These are phyloP conservation scores for Plagodis dolabraria DNA, from an alignment of 2,888 invertebrate genomes.

Conservation along the genomic window DNA sequence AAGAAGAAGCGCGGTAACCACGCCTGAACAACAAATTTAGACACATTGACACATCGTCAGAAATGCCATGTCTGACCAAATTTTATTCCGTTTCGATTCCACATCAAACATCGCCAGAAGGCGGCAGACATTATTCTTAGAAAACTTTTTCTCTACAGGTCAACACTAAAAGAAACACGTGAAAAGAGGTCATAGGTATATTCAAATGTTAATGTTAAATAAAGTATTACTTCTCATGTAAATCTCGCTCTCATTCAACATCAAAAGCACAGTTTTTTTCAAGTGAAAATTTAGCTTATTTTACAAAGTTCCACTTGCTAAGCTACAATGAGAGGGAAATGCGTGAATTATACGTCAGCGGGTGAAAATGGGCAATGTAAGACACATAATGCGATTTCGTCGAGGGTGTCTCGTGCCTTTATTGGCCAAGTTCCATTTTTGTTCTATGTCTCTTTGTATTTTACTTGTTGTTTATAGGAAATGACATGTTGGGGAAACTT, in stretches of 20 bases:
- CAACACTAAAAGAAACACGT: too few species aligned
- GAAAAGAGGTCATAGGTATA: too few species aligned
- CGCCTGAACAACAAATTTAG: too few species aligned
- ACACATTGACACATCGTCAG: too few species aligned
- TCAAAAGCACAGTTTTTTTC: constrained; percentile 24
- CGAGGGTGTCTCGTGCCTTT: constrained; percentile 55
- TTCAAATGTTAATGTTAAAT: background rate
- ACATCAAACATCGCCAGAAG: too few species aligned
- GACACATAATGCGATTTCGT: constrained; percentile 60
- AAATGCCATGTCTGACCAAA: too few species aligned
- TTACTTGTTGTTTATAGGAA: constrained; percentile 34
- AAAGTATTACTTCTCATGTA: background rate
- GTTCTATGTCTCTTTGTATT: constrained; percentile 32
- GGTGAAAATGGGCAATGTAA: constrained; percentile 61
- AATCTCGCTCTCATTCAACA: constrained; percentile 4
- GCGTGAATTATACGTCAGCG: constrained; percentile 64
- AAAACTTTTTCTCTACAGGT: too few species aligned
- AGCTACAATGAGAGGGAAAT: constrained; percentile 53
- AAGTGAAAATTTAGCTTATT: constrained; percentile 35
- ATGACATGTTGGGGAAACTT: constrained; percentile 30
- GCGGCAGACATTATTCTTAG: too few species aligned
- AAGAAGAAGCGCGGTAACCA: too few species aligned
- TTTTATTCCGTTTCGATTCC: too few species aligned
- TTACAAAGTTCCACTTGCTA: constrained; percentile 45
- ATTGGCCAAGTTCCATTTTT: constrained; percentile 65